These are phyloP conservation scores for Volucella inflata DNA, from an alignment of 2,888 invertebrate genomes.

Conservation along the genomic window DNA sequence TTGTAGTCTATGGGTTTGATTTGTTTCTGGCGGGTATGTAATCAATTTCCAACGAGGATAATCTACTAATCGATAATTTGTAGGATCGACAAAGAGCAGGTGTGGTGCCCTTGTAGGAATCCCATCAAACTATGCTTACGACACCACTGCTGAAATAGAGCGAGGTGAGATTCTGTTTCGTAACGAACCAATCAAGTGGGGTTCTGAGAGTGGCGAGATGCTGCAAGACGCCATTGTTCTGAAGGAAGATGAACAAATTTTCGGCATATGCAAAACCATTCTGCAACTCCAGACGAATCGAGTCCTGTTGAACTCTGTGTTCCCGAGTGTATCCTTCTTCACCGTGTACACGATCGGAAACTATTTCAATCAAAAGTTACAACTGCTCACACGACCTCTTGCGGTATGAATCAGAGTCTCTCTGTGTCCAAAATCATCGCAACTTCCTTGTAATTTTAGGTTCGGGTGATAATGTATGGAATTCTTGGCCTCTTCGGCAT, in stretches of 20 bases:
- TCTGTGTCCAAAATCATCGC: neutral
- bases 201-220: slow-evolving; percentile 86
- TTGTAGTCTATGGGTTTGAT: slow-evolving; percentile 90
- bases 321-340: slow-evolving; percentile 84
- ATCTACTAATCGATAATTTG: no score
- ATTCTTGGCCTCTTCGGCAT: slow-evolving; percentile 85
- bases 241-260: slow-evolving; percentile 91
- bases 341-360: slow-evolving; percentile 85
- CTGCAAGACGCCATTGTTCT: slow-evolving; percentile 88
- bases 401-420: slow-evolving; percentile 80
- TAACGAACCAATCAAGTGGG: slow-evolving; percentile 87
- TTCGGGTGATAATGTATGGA: slow-evolving; percentile 85
- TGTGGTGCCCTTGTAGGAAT: slow-evolving; percentile 89
- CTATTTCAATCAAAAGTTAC: slow-evolving; percentile 85
- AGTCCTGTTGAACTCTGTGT: slow-evolving; percentile 85
- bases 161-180: slow-evolving; percentile 86
- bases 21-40: slow-evolving; percentile 88
- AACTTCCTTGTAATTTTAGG: slow-evolving; percentile 69
- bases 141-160: slow-evolving; percentile 85
- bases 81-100: slow-evolving; percentile 85
- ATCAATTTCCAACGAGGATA: slow-evolving; percentile 25
- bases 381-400: slow-evolving; percentile 85
- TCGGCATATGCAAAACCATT: slow-evolving; percentile 91
- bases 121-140: slow-evolving; percentile 89
- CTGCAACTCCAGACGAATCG: slow-evolving; percentile 86